Percentiles rank a stretch among this genome's conserved stretches.
Evolutionary conservation across 2,797 vertebrate species (phyloP).

Genomic region (Alectoris magna): DNA sequence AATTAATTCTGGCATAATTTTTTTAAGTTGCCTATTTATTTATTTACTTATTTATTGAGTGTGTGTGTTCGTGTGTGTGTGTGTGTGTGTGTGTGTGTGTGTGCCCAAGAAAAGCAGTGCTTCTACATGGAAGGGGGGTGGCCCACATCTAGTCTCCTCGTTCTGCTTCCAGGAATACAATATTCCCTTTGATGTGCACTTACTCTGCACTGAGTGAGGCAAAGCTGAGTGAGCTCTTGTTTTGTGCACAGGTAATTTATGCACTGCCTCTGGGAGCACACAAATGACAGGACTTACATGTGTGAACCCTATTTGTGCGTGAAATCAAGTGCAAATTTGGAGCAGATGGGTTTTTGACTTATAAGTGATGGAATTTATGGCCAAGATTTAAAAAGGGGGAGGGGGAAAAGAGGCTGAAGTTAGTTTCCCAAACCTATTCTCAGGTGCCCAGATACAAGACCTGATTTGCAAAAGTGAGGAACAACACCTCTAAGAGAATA

Average conservation of each 20-base stretch:
- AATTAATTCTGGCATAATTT: not conserved
- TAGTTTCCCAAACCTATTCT: not conserved
- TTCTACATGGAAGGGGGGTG: not conserved
- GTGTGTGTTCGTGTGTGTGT: too few relatives aligned
- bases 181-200: constrained; percentile 61
- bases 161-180: constrained; percentile 37
- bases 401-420: not conserved
- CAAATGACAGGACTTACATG: constrained; percentile 56
- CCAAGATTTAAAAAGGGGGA: constrained; percentile 1
- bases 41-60: not conserved
- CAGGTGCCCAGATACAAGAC: not conserved
- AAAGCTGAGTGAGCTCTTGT: constrained; percentile 32
- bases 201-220: not conserved
- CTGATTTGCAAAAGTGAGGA: not conserved
- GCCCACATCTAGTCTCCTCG: not conserved
- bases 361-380: constrained; percentile 47
- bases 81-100: not conserved
- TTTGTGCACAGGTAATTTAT: constrained; percentile 56
- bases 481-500: not conserved
- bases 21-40: not conserved
- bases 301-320: constrained; percentile 62
- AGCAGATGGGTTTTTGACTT: constrained; percentile 64
- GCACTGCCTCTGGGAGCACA: constrained; percentile 57
- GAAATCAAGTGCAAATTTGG: constrained; percentile 70
- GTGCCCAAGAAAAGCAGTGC: not conserved